Conservation (phyloP, 2,113 vertebrate species). For the Anguilla japonica region DNA sequence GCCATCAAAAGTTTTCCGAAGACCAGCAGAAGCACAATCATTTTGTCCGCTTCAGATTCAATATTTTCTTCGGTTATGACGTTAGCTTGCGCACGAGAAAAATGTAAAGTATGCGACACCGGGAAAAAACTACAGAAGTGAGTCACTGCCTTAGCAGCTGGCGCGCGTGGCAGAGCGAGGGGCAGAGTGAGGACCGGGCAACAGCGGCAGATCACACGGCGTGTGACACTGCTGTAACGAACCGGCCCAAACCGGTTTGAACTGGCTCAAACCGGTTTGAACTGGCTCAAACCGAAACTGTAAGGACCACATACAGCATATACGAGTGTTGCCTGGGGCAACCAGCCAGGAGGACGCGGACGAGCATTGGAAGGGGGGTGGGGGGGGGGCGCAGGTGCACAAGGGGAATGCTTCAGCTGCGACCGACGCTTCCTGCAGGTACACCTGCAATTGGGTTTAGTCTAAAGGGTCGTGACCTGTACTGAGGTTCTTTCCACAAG, state of each 20-base stretch:
- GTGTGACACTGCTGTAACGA: background rate
- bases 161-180: background rate
- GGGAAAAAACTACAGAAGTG: background rate
- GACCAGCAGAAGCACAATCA: background rate
- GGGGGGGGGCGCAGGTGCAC: background rate
- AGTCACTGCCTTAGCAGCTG: background rate
- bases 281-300: too few species aligned
- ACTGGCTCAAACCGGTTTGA: too few species aligned
- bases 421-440: background rate
- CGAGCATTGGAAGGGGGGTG: too few species aligned
- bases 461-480: background rate
- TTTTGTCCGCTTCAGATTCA: background rate
- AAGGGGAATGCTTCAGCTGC: background rate
- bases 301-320: too few species aligned
- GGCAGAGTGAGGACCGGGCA: background rate
- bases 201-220: background rate
- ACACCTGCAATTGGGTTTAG: background rate
- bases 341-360: too few species aligned
- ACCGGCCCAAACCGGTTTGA: too few species aligned
- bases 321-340: too few species aligned
- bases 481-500: background rate
- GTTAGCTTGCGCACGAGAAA: background rate
- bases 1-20: background rate
- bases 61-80: background rate
- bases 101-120: background rate